A percentile compares a stretch with the other conserved stretches of the same genome.
phyloP scores from a whole-genome alignment of 2,797 vertebrate species.

The Tapirus indicus region DNA sequence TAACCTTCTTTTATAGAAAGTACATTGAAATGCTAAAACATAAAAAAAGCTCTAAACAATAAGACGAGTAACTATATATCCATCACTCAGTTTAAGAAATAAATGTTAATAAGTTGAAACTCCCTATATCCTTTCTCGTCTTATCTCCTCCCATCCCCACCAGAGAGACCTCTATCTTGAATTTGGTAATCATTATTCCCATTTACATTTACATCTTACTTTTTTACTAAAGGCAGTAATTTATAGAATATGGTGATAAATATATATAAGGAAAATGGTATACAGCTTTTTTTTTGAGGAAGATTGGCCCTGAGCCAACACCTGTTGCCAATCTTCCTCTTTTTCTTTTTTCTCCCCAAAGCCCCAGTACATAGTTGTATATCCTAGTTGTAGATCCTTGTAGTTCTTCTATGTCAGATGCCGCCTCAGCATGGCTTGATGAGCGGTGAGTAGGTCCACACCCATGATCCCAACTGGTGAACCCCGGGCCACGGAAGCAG shows the following conservation, averaged over 20 bases:
- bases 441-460: too few relatives aligned
- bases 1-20: slow-evolving; percentile 15
- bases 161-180: not conserved
- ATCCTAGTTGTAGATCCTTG: too few relatives aligned
- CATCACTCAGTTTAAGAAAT: not conserved
- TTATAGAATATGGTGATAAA: not conserved
- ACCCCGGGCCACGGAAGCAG: too few relatives aligned
- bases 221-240: slow-evolving; percentile 2
- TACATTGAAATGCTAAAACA: not conserved
- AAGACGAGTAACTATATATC: not conserved
- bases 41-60: slow-evolving; percentile 3
- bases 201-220: not conserved
- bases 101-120: not conserved
- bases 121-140: not conserved
- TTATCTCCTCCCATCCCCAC: not conserved
- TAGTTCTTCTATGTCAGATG: too few relatives aligned
- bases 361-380: too few relatives aligned
- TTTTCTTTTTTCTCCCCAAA: too few relatives aligned
- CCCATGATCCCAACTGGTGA: too few relatives aligned
- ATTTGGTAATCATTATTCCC: slow-evolving; percentile 28
- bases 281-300: too few relatives aligned
- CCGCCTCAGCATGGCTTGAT: too few relatives aligned
- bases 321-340: too few relatives aligned
- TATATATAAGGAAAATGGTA: not conserved
- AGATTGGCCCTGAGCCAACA: too few relatives aligned